Conservation (phyloP, 2,113 vertebrate genomes). For the Vidua chalybeata region DNA sequence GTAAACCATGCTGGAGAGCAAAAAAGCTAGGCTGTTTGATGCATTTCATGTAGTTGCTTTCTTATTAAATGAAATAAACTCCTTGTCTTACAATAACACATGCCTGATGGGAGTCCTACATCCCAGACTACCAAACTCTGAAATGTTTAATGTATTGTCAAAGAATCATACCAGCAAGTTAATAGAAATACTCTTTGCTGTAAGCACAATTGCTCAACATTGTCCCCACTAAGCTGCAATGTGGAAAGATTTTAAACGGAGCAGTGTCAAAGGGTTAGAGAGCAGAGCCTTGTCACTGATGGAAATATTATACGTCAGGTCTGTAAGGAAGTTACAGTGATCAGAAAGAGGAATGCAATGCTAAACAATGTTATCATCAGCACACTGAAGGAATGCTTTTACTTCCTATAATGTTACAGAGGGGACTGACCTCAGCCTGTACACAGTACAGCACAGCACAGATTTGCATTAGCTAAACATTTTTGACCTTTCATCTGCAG, state of each 20-base stretch:
- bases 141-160: neutral
- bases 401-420: conserved; percentile 20
- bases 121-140: neutral
- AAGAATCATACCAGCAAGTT: neutral
- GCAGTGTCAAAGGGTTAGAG: neutral
- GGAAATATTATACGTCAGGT: neutral
- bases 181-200: neutral
- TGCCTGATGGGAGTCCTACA: neutral
- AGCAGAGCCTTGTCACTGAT: neutral
- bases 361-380: conserved; percentile 45
- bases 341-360: conserved; percentile 34
- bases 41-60: neutral
- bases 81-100: neutral
- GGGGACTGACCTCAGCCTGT: neutral
- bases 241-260: conserved; percentile 19
- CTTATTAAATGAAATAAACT: neutral
- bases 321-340: neutral
- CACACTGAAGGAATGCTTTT: conserved; percentile 24
- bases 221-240: neutral
- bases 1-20: neutral
- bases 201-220: neutral
- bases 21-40: neutral
- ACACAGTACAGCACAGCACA: conserved; percentile 9
- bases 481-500: conserved; percentile 59
- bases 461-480: conserved; percentile 61